Conservation (phyloP, 1,140 invertebrate genomes). For the Drosophila seguyi region DNA sequence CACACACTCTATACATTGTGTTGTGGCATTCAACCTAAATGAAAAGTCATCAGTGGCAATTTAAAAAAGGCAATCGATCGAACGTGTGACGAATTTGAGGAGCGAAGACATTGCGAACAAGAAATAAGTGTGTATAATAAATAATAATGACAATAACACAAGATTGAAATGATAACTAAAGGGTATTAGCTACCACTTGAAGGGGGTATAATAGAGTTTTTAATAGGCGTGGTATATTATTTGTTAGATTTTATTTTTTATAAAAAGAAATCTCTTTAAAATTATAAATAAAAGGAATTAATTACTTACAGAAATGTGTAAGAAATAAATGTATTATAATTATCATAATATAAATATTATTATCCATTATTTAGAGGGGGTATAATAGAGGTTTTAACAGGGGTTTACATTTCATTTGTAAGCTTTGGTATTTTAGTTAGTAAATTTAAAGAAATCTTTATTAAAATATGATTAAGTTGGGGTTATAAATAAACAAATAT, state of each 20-base stretch:
- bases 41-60: constrained; percentile 77
- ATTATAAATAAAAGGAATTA: no score
- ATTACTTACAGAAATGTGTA: no score
- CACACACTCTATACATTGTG: background rate
- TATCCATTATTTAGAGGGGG: no score
- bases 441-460: no score
- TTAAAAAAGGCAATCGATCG: constrained; percentile 79
- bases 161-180: constrained; percentile 39
- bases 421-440: no score
- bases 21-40: constrained; percentile 72
- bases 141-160: constrained; percentile 44
- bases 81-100: constrained; percentile 72
- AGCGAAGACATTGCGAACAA: constrained; percentile 55
- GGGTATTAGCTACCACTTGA: background rate
- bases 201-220: background rate
- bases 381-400: no score
- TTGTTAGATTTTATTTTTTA: no score
- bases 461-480: no score
- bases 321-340: background rate
- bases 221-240: background rate
- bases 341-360: no score
- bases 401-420: no score
- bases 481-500: no score
- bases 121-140: constrained; percentile 39
- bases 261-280: no score